phyloP scores from a whole-genome alignment of 2,113 vertebrate species.

The Lates calcarifer region DNA sequence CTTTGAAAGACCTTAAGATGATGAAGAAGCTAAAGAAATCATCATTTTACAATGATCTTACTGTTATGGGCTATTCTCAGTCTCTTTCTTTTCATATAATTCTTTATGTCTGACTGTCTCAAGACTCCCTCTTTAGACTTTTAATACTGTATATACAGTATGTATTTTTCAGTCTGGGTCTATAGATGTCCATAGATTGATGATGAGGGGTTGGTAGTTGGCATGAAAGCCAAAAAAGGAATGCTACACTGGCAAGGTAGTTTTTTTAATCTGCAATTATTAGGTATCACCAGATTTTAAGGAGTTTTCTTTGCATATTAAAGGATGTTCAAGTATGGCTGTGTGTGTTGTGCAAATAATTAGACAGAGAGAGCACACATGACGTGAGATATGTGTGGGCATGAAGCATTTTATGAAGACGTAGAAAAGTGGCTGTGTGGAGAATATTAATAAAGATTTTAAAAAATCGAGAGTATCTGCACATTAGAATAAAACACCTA shows the following conservation, averaged over 20 bases:
- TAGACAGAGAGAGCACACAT: not conserved
- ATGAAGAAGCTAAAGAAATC: too few relatives aligned
- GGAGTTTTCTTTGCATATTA: not conserved
- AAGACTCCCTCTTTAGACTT: not conserved
- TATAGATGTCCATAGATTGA: not conserved
- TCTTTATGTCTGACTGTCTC: too few relatives aligned
- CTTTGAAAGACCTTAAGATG: too few relatives aligned
- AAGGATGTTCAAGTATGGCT: not conserved
- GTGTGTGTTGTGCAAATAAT: not conserved
- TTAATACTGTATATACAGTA: not conserved
- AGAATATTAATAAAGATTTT: not conserved
- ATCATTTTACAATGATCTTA: too few relatives aligned
- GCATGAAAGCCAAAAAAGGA: constrained; percentile 2
- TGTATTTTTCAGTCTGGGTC: constrained; percentile 14
- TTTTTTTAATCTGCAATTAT: not conserved
- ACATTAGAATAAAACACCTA: not conserved
- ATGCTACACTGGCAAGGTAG: not conserved
- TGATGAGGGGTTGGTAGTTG: not conserved
- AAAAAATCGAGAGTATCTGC: not conserved
- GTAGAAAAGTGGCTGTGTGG: not conserved
- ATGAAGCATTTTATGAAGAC: not conserved
- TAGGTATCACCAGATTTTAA: not conserved
- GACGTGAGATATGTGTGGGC: not conserved
- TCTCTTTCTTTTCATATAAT: too few relatives aligned
- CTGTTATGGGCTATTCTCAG: too few relatives aligned